Conservation (phyloP, 2,888 invertebrate genomes). For the Cryptus armator region DNA sequence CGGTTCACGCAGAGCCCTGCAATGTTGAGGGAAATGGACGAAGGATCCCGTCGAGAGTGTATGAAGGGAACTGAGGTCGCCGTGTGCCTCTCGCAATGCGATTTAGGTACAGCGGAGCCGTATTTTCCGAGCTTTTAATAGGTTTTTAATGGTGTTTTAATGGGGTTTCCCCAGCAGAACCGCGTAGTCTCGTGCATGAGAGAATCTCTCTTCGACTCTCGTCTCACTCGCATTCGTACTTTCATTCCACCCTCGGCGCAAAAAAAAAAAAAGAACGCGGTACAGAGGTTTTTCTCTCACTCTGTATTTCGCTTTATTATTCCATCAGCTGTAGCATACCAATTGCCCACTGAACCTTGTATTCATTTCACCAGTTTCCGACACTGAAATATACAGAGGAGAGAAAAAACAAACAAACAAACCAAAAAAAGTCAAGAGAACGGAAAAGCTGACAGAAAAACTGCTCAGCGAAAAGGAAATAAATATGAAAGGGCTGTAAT, state of each 20-base stretch:
- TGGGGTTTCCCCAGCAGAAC: constrained; percentile 64
- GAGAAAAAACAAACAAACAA: no score
- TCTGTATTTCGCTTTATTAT: constrained; percentile 40
- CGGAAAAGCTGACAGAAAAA: neutral
- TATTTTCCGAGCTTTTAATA: constrained; percentile 70
- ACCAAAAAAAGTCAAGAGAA: neutral
- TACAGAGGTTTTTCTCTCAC: constrained; percentile 25
- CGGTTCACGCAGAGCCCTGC: constrained; percentile 19
- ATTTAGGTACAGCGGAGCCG: constrained; percentile 49
- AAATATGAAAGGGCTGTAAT: neutral
- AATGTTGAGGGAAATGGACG: constrained; percentile 15
- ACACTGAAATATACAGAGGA: neutral
- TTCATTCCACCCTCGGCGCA: no score
- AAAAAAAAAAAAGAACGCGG: neutral
- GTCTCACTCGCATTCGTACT: neutral
- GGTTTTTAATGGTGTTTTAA: constrained; percentile 75
- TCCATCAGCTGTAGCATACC: constrained; percentile 4
- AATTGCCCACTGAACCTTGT: constrained; percentile 10
- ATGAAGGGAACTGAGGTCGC: neutral
- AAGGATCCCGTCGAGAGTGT: neutral
- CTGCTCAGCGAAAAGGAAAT: neutral
- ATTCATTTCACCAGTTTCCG: constrained; percentile 11
- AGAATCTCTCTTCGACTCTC: constrained; percentile 5
- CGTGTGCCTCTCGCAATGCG: constrained; percentile 47
- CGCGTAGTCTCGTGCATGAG: constrained; percentile 8